These are phyloP conservation scores for Leucania comma DNA, from an alignment of 2,888 invertebrate genomes.

Conservation along the genomic window DNA sequence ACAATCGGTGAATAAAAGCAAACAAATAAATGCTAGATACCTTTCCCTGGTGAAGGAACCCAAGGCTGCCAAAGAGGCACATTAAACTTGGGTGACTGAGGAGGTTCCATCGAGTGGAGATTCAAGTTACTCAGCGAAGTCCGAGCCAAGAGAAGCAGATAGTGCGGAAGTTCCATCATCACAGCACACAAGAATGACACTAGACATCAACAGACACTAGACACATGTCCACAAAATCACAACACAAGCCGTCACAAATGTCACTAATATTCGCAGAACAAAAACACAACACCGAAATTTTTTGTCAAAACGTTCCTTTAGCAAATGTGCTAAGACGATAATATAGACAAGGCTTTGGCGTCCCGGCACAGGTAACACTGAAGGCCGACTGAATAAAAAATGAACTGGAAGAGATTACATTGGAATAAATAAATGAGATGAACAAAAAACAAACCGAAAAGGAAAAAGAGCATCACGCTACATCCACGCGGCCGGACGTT, in stretches of 20 bases:
- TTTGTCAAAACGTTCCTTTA: constrained; percentile 59
- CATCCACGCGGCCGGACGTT: constrained; percentile 91
- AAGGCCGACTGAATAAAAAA: constrained; percentile 91
- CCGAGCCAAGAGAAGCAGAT: constrained; percentile 84
- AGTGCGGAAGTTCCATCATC: constrained; percentile 89
- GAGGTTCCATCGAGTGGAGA: constrained; percentile 86
- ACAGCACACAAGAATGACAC: constrained; percentile 70
- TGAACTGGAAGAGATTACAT: constrained; percentile 91
- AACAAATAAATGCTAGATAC: constrained; percentile 65
- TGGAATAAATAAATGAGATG: constrained; percentile 91
- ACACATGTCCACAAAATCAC: constrained; percentile 68
- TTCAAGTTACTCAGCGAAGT: constrained; percentile 81
- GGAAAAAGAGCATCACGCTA: constrained; percentile 89
- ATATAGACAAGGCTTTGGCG: constrained; percentile 82
- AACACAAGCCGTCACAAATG: constrained; percentile 46
- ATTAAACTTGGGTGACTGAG: constrained; percentile 89
- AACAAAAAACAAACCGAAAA: constrained; percentile 90
- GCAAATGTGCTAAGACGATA: constrained; percentile 72
- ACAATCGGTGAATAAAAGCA: constrained; percentile 3
- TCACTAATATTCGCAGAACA: constrained; percentile 52
- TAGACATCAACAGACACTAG: constrained; percentile 54
- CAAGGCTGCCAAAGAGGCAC: constrained; percentile 89
- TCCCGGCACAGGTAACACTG: constrained; percentile 90
- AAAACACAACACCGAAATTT: constrained; percentile 44
- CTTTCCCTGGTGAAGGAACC: constrained; percentile 85